Evolutionary conservation across 2,113 vertebrate species (phyloP), one percentile per base, ranked within the genome.

Genomic region (Promerops cafer): DNA sequence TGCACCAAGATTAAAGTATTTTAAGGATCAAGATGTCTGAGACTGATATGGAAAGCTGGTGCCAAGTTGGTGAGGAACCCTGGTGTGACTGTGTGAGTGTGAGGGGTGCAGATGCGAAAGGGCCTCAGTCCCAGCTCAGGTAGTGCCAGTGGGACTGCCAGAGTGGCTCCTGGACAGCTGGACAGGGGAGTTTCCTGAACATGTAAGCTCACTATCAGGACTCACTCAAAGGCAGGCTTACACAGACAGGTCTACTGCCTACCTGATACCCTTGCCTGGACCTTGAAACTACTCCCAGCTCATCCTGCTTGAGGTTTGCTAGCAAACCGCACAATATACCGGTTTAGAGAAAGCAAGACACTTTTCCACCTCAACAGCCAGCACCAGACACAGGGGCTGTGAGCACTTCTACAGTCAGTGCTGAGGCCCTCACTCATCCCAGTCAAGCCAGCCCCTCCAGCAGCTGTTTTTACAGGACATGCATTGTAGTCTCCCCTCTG

Each of bases 321-420:
- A 19, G 26, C 7, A 59, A 69, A 74, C 15, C 50, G 28, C 16
- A 63, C 3, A 28, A 16, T 1, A 5, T 4, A 13, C 1, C 30
- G 5, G 15, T 35, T 81, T 52, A 68, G n/a, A 49, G 37, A 81
- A 84, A 16, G 5, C 4, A 61, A 40, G 14, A n/a, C 5, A 20
- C 24, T 65, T 50, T 17, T 4, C 7, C 10, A 19, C 11, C 53
- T 13, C 33, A 30, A 21, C 20, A 31, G 6, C 7, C 2, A 5
- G 39, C 49, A 35, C 21, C 21, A 60, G 44, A 10, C 53, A 39
- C 11, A 4, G 15, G 52, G 23, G 4, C 33, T 66, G 37, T 40
- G 50, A 60, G 33, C 27, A 11, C n/a, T 87, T 56, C n/a, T 71
- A 9, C 27, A 1, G 0, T 11, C 45, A 54, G 8, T 2, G 2